Percentiles rank a stretch among this genome's conserved stretches.
phyloP scores from a whole-genome alignment of 1,140 invertebrate genomes.

The Calliphora vicina region DNA sequence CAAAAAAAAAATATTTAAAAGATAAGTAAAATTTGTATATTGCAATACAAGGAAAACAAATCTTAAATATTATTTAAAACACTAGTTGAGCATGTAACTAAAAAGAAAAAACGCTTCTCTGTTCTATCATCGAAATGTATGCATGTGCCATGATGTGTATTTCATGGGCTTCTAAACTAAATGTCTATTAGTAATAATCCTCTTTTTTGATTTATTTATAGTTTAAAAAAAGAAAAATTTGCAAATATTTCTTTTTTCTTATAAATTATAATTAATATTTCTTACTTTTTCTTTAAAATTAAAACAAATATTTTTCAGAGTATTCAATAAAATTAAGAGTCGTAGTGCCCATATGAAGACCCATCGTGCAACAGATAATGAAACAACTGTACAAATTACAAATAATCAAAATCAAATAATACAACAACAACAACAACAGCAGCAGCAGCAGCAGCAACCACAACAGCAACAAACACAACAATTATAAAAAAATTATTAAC shows the following conservation, averaged over 20 bases:
- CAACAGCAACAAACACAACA: constrained; percentile 37
- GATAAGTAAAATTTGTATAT: neutral
- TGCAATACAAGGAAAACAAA: too few species aligned
- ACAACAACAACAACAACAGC: constrained; percentile 39
- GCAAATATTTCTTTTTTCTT: too few species aligned
- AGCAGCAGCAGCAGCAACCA: constrained; percentile 36
- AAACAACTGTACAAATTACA: constrained; percentile 40
- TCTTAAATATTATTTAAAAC: neutral
- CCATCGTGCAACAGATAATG: constrained; percentile 80
- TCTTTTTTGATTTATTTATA: neutral
- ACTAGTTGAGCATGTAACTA: neutral
- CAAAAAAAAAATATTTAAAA: neutral
- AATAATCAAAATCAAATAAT: constrained; percentile 36
- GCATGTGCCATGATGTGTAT: neutral
- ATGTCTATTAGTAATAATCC: neutral
- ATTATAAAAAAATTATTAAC: neutral
- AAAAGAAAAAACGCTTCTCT: neutral
- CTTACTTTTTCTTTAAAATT: neutral
- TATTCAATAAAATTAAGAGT: constrained; percentile 97
- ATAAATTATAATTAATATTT: neutral
- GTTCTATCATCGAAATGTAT: neutral
- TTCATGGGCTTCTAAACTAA: neutral
- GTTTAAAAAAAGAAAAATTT: neutral
- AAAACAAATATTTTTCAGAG: constrained; percentile 68
- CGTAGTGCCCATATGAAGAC: constrained; percentile 98